phyloP scores from a whole-genome alignment of 2,797 vertebrate genomes.

The Adrianichthys oophorus region DNA sequence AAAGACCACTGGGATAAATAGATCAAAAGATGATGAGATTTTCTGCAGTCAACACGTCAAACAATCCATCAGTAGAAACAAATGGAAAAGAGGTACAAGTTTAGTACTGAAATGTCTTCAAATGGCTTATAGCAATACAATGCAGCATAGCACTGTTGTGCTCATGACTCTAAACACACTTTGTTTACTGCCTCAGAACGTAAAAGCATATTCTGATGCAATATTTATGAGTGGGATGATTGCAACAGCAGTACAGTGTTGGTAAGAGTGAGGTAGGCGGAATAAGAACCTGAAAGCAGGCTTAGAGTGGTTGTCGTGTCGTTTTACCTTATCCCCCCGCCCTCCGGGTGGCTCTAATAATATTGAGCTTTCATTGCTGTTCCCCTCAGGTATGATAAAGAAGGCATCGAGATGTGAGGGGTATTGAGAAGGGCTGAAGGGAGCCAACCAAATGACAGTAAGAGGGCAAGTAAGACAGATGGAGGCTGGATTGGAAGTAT shows the following conservation, averaged over 20 bases:
- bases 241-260: slow-evolving; percentile 23
- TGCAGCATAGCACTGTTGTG: background rate
- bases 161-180: background rate
- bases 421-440: slow-evolving; percentile 11
- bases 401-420: slow-evolving; percentile 27
- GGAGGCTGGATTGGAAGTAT: slow-evolving; percentile 43
- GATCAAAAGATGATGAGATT: no score
- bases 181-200: slow-evolving; percentile 23
- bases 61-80: no score
- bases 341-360: slow-evolving; percentile 25
- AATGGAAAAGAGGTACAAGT: no score
- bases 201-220: slow-evolving; percentile 30
- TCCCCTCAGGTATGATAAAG: slow-evolving; percentile 21
- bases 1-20: no score
- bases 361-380: slow-evolving; percentile 11
- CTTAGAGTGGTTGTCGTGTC: background rate
- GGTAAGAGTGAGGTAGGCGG: slow-evolving; percentile 11
- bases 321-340: no score
- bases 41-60: no score
- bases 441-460: slow-evolving; percentile 6
- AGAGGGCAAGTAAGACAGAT: slow-evolving; percentile 17
- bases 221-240: slow-evolving; percentile 22
- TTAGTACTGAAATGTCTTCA: no score
- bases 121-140: background rate
- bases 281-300: slow-evolving; percentile 10